phyloP scores from a whole-genome alignment of 35 echinoderm and acorn worm genomes.

The Holothuria glaberrima region DNA sequence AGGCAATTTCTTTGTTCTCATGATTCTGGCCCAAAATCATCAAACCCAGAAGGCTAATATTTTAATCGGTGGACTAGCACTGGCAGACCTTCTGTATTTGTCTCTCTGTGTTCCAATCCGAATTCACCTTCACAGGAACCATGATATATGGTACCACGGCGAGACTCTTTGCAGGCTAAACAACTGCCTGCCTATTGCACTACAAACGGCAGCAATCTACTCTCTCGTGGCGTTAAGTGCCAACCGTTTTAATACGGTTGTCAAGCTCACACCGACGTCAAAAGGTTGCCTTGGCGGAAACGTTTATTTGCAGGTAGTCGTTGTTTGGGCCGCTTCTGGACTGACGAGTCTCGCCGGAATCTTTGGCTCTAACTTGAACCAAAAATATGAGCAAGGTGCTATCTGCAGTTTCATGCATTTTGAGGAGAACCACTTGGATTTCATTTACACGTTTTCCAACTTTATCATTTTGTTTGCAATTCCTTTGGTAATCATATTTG shows the following conservation, averaged over 20 bases:
- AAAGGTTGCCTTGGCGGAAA: constrained; percentile 45
- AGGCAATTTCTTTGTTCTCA: constrained; percentile 29
- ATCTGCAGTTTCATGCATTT: constrained; percentile 49
- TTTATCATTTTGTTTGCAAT: constrained; percentile 32
- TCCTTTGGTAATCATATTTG: constrained; percentile 40
- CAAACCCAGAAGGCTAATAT: constrained; percentile 41
- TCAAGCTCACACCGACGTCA: constrained; percentile 19
- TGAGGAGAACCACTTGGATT: constrained; percentile 5
- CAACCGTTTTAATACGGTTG: constrained; percentile 25
- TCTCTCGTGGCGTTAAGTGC: constrained; percentile 41
- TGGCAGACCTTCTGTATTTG: constrained; percentile 35
- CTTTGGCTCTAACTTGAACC: constrained; percentile 4
- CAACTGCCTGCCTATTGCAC: background rate
- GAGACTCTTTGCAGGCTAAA: constrained; percentile 8
- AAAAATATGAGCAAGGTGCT: background rate
- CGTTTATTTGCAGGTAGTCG: constrained; percentile 26
- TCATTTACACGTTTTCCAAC: constrained; percentile 44
- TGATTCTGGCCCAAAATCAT: constrained; percentile 42
- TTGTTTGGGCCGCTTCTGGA: constrained; percentile 16
- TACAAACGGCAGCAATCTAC: constrained; percentile 46
- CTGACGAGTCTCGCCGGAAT: constrained; percentile 18
- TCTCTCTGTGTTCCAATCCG: constrained; percentile 24
- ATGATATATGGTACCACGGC: constrained; percentile 3
- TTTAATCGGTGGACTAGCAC: constrained; percentile 41
- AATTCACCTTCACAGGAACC: background rate